phyloP scores from a whole-genome alignment of 2,888 invertebrate genomes.

The Argyresthia goedartella region DNA sequence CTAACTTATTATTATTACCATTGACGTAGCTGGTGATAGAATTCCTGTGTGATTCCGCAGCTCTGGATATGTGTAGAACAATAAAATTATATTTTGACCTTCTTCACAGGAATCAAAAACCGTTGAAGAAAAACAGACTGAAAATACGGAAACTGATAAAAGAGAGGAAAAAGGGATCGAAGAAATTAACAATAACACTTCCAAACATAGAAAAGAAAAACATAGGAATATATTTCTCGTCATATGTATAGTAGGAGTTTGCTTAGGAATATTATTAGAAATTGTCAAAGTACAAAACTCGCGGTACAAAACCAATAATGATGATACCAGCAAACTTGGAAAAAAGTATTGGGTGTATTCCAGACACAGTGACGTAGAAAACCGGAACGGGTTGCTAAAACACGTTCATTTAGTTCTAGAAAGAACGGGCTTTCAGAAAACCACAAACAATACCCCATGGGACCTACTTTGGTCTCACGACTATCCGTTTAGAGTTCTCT shows the following conservation, averaged over 20 bases:
- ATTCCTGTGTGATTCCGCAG: too few species aligned
- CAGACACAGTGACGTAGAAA: constrained; percentile 62
- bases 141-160: not conserved
- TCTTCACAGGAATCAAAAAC: not conserved
- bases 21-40: too few species aligned
- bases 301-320: constrained; percentile 20
- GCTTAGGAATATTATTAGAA: constrained; percentile 40
- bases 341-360: constrained; percentile 72
- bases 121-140: not conserved
- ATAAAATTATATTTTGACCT: too few species aligned
- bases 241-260: constrained; percentile 42
- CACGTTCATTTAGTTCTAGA: constrained; percentile 87
- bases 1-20: too few species aligned
- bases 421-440: constrained; percentile 78
- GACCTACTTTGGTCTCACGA: constrained; percentile 94
- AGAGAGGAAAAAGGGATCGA: constrained; percentile 5
- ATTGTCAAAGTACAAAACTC: constrained; percentile 34
- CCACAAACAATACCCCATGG: constrained; percentile 75
- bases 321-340: constrained; percentile 7
- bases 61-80: too few species aligned
- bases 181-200: constrained; percentile 14
- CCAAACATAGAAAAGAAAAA: constrained; percentile 18
- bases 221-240: constrained; percentile 36
- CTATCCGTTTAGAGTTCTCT: constrained; percentile 82
- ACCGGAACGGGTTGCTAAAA: constrained; percentile 75